A percentile compares a stretch with the other conserved stretches of the same genome.
Evolutionary conservation across 1,140 invertebrate genomes (phyloP).

Genomic region (Ruditapes philippinarum): DNA sequence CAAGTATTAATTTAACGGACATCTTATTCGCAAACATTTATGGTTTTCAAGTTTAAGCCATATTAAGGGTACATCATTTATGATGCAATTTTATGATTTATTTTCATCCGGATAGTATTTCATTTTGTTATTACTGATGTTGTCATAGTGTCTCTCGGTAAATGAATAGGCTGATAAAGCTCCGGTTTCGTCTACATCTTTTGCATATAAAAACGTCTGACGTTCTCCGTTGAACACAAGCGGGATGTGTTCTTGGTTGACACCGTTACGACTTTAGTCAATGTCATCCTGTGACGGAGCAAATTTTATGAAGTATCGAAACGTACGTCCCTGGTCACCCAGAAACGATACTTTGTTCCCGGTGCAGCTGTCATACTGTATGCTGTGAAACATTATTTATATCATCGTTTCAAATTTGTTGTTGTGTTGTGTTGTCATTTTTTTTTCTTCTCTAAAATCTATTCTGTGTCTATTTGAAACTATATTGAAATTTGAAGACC

Average conservation of each 20-base stretch:
- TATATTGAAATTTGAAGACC: not conserved
- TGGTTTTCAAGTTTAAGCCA: too few species aligned
- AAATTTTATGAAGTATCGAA: not conserved
- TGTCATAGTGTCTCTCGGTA: not conserved
- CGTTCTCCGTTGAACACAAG: not conserved
- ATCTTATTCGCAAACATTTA: too few species aligned
- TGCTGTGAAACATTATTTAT: not conserved
- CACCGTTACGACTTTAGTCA: not conserved
- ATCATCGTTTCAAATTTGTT: not conserved
- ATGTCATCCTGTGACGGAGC: not conserved
- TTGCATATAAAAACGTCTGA: constrained; percentile 6
- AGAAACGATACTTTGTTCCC: not conserved
- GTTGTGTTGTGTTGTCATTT: too few species aligned
- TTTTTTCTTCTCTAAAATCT: too few species aligned
- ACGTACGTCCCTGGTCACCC: not conserved
- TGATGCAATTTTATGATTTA: constrained; percentile 19
- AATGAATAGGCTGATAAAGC: not conserved
- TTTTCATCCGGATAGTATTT: not conserved
- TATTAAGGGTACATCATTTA: not conserved
- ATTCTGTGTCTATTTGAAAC: too few species aligned
- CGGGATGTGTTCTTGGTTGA: not conserved
- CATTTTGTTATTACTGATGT: not conserved
- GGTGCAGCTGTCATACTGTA: not conserved
- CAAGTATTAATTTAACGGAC: too few species aligned
- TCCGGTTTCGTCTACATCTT: constrained; percentile 22